These are phyloP conservation scores for Salvelinus sp. DNA, from an alignment of 2,113 vertebrate genomes.

Conservation along the genomic window DNA sequence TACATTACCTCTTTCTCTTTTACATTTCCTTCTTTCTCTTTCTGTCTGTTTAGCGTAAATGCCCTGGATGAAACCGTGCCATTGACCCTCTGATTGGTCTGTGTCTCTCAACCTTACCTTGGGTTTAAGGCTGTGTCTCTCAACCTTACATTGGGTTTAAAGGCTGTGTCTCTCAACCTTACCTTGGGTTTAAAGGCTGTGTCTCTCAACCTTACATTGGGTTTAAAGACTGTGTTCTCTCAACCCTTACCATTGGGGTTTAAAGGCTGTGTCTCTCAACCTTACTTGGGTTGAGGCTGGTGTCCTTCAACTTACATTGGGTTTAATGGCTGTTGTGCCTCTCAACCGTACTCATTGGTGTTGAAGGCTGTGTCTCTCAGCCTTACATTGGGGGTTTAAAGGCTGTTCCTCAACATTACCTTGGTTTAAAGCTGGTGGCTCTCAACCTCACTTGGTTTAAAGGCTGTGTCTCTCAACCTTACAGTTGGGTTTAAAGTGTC, in stretches of 20 bases:
- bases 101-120: neutral
- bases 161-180: no score
- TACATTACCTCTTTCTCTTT: conserved; percentile 28
- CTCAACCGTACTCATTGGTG: neutral
- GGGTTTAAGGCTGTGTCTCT: no score
- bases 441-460: neutral
- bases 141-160: no score
- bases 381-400: no score
- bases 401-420: neutral
- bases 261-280: neutral
- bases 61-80: no score
- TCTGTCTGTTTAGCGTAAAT: neutral
- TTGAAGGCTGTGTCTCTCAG: neutral
- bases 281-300: neutral
- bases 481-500: neutral
- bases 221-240: neutral
- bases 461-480: neutral
- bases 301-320: neutral
- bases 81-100: no score
- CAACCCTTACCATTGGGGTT: no score
- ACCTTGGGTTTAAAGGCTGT: no score
- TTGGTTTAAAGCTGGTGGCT: neutral
- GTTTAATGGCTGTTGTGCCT: no score
- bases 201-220: neutral
- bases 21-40: conserved; percentile 35